Percentiles rank a stretch among this genome's conserved stretches.
These are phyloP conservation scores for Onychomys torridus DNA, from an alignment of 2,797 vertebrate genomes.

Conservation along the genomic window DNA sequence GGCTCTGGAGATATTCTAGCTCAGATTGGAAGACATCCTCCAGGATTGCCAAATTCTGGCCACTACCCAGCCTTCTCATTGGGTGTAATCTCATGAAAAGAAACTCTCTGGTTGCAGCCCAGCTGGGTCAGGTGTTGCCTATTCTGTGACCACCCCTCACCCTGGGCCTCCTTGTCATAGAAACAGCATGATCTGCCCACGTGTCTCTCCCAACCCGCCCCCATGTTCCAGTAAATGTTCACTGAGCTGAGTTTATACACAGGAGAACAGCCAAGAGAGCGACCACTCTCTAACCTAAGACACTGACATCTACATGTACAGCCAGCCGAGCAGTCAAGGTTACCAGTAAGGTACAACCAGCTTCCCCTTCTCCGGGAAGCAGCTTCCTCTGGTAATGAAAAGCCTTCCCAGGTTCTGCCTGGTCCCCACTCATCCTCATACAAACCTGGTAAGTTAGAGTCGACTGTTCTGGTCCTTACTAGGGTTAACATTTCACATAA, in stretches of 20 bases:
- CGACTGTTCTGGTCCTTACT: neutral
- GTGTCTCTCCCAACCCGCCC: neutral
- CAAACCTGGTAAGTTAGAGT: neutral
- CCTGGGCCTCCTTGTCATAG: neutral
- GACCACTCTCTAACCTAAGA: neutral
- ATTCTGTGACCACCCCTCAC: neutral
- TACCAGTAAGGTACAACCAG: neutral
- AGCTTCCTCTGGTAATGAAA: neutral
- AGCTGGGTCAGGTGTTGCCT: neutral
- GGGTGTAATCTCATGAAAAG: neutral
- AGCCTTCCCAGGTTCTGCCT: neutral
- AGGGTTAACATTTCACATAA: slow-evolving; percentile 26
- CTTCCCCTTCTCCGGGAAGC: neutral
- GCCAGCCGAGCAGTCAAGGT: neutral
- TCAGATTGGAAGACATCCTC: neutral
- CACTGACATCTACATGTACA: neutral
- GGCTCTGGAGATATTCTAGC: neutral
- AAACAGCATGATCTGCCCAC: neutral
- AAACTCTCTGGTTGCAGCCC: neutral
- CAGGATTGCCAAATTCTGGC: neutral
- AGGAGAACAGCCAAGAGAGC: neutral
- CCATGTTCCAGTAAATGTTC: neutral
- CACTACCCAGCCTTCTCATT: neutral
- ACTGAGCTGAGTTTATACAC: slow-evolving; percentile 13
- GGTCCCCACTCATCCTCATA: neutral